Percentiles rank a stretch among this genome's conserved stretches.
These are phyloP conservation scores for Pterocles orientalis DNA, from an alignment of 2,113 vertebrate genomes.

Conservation along the genomic window DNA sequence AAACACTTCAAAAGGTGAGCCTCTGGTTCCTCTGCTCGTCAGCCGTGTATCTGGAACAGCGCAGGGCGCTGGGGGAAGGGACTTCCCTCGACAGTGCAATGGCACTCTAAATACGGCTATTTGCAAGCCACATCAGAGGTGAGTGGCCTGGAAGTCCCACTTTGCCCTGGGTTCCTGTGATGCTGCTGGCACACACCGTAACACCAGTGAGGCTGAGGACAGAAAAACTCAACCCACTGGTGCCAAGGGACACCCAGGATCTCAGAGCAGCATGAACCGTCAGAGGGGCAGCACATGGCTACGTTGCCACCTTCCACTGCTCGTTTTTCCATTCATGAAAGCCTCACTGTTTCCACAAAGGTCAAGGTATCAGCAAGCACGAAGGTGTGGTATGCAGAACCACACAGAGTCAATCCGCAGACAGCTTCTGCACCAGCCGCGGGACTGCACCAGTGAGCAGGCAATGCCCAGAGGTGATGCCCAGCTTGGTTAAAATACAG, in stretches of 20 bases:
- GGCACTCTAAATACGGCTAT: background rate
- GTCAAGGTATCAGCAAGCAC: background rate
- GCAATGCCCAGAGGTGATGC: background rate
- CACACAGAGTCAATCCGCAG: background rate
- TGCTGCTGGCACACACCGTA: background rate
- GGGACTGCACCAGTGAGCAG: background rate
- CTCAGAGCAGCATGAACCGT: rapidly evolving
- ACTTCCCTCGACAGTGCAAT: rapidly evolving
- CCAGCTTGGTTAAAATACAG: background rate
- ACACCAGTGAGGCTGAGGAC: background rate
- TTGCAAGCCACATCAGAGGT: background rate
- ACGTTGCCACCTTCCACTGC: rapidly evolving
- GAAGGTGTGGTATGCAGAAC: background rate
- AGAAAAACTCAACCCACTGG: background rate
- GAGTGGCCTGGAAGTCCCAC: background rate
- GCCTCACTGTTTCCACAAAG: background rate
- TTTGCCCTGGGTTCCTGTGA: background rate
- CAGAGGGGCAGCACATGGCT: rapidly evolving
- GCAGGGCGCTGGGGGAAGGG: background rate
- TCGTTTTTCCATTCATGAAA: background rate
- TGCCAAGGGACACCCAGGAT: rapidly evolving
- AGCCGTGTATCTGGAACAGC: rapidly evolving
- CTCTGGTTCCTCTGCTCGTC: background rate
- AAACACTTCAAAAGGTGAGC: background rate
- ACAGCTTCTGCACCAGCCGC: background rate